Conservation (phyloP, 53 echinoderm and acorn worm genomes). For the Paracentrotus lividus region DNA sequence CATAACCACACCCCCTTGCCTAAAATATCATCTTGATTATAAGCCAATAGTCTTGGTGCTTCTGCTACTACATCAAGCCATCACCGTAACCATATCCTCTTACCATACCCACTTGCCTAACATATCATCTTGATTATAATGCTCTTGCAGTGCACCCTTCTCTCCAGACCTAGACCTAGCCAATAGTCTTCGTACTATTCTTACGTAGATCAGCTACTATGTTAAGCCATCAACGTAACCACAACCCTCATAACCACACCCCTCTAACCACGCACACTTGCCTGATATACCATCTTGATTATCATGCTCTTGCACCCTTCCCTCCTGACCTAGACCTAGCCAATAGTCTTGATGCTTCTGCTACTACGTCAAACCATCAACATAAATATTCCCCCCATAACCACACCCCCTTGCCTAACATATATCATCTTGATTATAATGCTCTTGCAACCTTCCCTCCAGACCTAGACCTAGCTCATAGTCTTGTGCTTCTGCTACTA, state of each 20-base stretch:
- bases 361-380: too few species aligned
- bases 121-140: too few species aligned
- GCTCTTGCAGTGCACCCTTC: too few species aligned
- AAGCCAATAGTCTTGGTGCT: conserved; percentile 31
- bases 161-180: too few species aligned
- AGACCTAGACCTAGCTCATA: neutral
- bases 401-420: neutral
- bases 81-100: conserved; percentile 1
- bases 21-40: neutral
- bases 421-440: neutral
- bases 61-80: conserved; percentile 29
- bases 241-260: neutral
- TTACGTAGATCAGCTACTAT: too few species aligned
- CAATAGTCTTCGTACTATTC: too few species aligned
- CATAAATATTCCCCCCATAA: neutral
- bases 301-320: neutral
- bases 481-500: too few species aligned
- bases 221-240: neutral
- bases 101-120: neutral
- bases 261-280: neutral
- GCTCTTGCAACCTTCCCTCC: neutral
- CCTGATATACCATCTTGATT: neutral
- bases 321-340: neutral
- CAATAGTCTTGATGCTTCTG: too few species aligned
- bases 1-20: neutral